A percentile compares a stretch with the other conserved stretches of the same genome.
These are phyloP conservation scores for Xiphorhynchus erythropygius DNA, from an alignment of 2,797 vertebrate species.

Conservation along the genomic window DNA sequence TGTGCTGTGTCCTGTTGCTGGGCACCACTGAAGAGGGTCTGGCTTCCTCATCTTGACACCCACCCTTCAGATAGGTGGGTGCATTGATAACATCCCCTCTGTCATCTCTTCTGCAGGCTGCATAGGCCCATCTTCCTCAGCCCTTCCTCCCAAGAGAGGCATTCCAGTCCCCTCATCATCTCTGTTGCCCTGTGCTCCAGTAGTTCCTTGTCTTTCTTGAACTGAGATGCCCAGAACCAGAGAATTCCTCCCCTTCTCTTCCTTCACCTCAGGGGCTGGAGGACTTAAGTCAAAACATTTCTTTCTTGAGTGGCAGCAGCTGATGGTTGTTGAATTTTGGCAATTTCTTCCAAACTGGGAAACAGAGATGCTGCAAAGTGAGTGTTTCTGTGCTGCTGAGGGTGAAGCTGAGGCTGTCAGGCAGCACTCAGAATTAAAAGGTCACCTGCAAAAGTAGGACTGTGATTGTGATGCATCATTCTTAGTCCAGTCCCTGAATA, in stretches of 20 bases:
- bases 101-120: not conserved
- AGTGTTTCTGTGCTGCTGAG: not conserved
- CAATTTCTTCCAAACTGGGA: not conserved
- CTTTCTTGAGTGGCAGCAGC: not conserved
- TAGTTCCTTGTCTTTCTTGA: not conserved
- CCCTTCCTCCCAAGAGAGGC: not conserved
- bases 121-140: not conserved
- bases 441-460: not conserved
- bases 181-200: accelerated
- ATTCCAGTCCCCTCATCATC: not conserved
- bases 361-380: accelerated
- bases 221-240: not conserved
- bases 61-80: not conserved
- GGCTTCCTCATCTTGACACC: not conserved
- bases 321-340: not conserved
- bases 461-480: not conserved
- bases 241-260: not conserved
- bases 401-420: not conserved
- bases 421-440: not conserved
- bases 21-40: not conserved
- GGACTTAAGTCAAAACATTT: not conserved
- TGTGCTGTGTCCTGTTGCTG: not conserved
- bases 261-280: not conserved
- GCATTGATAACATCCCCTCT: not conserved
- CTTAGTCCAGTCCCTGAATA: not conserved